Conservation (phyloP, 2,113 vertebrate genomes). For the Pithys albifrons region DNA sequence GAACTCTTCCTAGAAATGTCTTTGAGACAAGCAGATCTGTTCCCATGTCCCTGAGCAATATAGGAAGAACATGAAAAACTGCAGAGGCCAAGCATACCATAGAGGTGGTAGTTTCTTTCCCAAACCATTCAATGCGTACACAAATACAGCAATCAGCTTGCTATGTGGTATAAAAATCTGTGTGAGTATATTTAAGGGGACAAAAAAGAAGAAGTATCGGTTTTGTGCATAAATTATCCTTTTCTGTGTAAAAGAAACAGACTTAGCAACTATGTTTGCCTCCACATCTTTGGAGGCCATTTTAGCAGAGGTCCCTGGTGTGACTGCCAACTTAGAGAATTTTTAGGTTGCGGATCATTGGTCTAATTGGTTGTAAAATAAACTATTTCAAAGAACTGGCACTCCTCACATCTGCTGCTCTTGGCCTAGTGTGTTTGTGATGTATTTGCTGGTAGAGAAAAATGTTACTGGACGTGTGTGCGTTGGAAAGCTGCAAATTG, state of each 20-base stretch:
- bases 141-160: background rate
- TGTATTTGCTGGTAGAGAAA: constrained; percentile 48
- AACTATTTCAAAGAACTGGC: constrained; percentile 58
- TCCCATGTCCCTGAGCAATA: background rate
- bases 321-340: constrained; percentile 13
- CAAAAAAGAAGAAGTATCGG: background rate
- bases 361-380: constrained; percentile 58
- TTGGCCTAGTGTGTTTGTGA: constrained; percentile 34
- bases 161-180: background rate
- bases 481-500: constrained; percentile 37
- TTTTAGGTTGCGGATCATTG: constrained; percentile 27
- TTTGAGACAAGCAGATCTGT: background rate
- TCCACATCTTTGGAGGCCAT: background rate
- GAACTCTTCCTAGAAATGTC: background rate
- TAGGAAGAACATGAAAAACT: background rate
- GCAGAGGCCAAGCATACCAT: background rate
- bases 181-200: background rate
- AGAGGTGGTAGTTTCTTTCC: background rate
- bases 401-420: constrained; percentile 16
- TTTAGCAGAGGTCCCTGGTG: constrained; percentile 1
- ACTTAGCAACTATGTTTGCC: background rate
- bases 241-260: background rate
- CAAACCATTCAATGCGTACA: background rate
- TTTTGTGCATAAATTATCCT: background rate
- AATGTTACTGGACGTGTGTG: constrained; percentile 1